Evolutionary conservation across 2,797 vertebrate species (phyloP).

Genomic region (Hippopotamyrus pictus): DNA sequence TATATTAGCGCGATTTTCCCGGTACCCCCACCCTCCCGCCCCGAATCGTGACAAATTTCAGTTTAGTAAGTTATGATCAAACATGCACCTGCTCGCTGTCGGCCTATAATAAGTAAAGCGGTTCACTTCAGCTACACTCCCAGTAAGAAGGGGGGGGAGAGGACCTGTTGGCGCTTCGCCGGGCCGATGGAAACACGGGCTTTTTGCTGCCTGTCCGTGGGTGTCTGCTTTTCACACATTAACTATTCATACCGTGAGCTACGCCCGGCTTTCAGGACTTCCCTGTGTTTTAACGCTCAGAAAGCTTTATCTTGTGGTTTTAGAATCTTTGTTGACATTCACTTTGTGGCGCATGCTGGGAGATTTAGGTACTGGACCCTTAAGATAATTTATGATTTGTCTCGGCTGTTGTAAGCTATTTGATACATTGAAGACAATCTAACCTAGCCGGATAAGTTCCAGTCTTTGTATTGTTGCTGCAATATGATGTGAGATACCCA

Average conservation of each 20-base stretch:
- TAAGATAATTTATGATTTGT: not conserved
- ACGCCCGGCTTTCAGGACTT: not conserved
- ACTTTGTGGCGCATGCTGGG: not conserved
- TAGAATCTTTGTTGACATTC: not conserved
- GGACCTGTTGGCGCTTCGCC: not conserved
- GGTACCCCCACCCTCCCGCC: not conserved
- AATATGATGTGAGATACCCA: not conserved
- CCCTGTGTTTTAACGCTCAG: not conserved
- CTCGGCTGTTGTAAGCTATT: not conserved
- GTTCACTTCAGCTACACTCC: not conserved
- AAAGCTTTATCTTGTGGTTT: not conserved
- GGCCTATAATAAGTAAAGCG: not conserved
- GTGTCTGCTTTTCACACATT: not conserved
- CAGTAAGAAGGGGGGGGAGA: not conserved
- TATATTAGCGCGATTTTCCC: not conserved
- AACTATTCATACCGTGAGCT: not conserved
- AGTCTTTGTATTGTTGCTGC: not conserved
- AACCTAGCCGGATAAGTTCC: slow-evolving; percentile 2
- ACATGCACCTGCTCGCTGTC: not conserved
- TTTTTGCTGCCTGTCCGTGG: not conserved
- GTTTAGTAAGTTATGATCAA: not conserved
- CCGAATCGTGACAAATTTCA: not conserved
- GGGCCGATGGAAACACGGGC: not conserved
- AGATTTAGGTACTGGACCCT: not conserved
- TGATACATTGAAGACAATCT: not conserved